Conservation (phyloP, 2,888 invertebrate species). For the Hydropsyche betteni region DNA sequence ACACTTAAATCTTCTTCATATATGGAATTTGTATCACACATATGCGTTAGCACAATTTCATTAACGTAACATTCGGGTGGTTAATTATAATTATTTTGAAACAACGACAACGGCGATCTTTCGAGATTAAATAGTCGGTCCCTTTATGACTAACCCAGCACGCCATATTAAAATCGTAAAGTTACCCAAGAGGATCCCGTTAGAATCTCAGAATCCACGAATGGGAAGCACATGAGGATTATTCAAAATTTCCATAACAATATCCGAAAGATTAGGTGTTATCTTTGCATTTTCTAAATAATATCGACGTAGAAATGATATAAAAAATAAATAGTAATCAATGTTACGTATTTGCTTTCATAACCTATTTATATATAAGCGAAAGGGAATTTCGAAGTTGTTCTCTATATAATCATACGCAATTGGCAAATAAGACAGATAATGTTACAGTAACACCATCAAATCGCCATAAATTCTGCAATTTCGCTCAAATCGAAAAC, state of each 20-base stretch:
- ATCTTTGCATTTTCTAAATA: too few species aligned
- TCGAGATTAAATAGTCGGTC: background rate
- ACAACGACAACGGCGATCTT: background rate
- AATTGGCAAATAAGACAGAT: too few species aligned
- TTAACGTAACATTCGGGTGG: background rate
- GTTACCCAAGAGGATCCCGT: slow-evolving; percentile 41
- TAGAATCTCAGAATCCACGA: background rate
- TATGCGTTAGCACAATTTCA: background rate
- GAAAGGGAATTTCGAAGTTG: too few species aligned
- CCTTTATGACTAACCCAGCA: background rate
- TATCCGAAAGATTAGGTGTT: too few species aligned
- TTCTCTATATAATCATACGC: too few species aligned
- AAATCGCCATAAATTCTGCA: too few species aligned
- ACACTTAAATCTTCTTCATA: background rate
- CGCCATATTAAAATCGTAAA: slow-evolving; percentile 48
- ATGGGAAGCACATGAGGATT: background rate
- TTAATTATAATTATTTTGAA: background rate
- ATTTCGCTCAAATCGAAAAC: too few species aligned
- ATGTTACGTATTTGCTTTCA: too few species aligned
- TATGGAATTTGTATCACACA: background rate
- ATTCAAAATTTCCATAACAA: background rate
- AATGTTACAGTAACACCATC: too few species aligned
- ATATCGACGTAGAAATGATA: too few species aligned
- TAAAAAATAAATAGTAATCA: too few species aligned
- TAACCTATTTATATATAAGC: too few species aligned